Evolutionary conservation across 2,797 vertebrate genomes (phyloP), one percentile per base, ranked within the genome.

Genomic region (Alfaro cultratus): DNA sequence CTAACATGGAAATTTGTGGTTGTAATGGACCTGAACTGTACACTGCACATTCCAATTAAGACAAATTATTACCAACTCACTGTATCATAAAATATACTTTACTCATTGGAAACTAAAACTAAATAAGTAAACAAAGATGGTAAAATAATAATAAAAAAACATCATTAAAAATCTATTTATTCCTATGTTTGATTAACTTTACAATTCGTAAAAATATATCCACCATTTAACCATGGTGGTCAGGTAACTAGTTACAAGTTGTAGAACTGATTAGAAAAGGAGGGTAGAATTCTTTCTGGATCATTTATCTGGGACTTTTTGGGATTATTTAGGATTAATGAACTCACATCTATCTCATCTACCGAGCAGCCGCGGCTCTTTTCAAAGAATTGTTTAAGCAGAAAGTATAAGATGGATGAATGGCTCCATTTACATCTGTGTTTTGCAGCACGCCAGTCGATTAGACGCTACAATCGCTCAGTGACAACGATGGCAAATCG

Each of bases 401-500:
- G 85, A 93, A 88, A 68, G 64, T 76, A 91, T 93, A 85, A 88
- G 82, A 81, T n/a, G 80, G 83, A 90, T 91, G 82, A 94, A 94
- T 88, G 83, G 87, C 85, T 80, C 87, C 85, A 91, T 89, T 92
- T 93, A 92, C 83, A 73, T 88, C 79, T 91, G 77, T 76, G 62
- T 76, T 82, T 88, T 83, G 87, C 80, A 85, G 73, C 83, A 81
- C 80, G 80, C 80, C 86, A 92, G 86, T 88, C 86, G 83, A 84
- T 91, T 92, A 93, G 83, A 89, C 67, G 78, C 83, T 49, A 79
- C 84, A 89, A 80, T 91, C 81, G 89, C 81, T 83, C 80, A 36
- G 86, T 84, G 86, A 92, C 90, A 89, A 86, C 89, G 85, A 73
- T 92, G 83, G 88, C 83, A 91, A 93, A 92, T 86, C 84, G 87